Evolutionary conservation across 1,140 invertebrate species (phyloP).

Genomic region (Bombus sibiricus): DNA sequence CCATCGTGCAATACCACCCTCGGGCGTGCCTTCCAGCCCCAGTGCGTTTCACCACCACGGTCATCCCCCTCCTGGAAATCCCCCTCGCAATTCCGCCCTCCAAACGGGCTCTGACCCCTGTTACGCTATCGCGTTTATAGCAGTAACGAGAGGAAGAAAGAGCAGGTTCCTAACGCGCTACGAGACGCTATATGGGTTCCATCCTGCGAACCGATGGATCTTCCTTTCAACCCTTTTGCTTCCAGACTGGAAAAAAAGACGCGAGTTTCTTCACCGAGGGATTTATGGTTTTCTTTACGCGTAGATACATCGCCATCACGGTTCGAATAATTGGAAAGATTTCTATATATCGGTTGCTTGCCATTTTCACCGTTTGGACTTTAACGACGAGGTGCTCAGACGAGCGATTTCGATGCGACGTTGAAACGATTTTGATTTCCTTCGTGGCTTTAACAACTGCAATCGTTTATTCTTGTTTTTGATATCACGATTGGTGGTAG

Average conservation of each 20-base stretch:
- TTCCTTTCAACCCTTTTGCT: slow-evolving; percentile 29
- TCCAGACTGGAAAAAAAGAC: neutral
- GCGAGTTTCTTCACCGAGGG: neutral
- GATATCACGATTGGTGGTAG: neutral
- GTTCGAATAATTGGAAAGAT: too few species aligned
- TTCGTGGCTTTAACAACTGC: too few species aligned
- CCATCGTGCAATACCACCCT: slow-evolving; percentile 60
- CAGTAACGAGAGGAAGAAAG: slow-evolving; percentile 61
- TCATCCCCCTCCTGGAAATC: slow-evolving; percentile 65
- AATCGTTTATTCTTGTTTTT: neutral
- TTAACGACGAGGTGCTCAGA: too few species aligned
- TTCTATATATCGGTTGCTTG: neutral
- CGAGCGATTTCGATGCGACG: slow-evolving; percentile 5
- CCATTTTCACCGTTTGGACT: neutral
- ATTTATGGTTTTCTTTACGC: neutral
- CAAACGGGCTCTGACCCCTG: slow-evolving; percentile 72
- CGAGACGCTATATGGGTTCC: slow-evolving; percentile 31
- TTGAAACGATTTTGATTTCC: neutral
- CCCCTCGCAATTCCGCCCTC: slow-evolving; percentile 71
- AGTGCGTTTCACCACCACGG: slow-evolving; percentile 57
- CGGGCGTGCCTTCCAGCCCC: slow-evolving; percentile 63
- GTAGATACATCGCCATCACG: too few species aligned
- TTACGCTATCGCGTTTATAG: slow-evolving; percentile 48
- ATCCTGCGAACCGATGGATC: slow-evolving; percentile 25
- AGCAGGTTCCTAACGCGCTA: slow-evolving; percentile 41